Evolutionary conservation across 2,888 invertebrate genomes (phyloP).

Genomic region (Hoplodrina ambigua): DNA sequence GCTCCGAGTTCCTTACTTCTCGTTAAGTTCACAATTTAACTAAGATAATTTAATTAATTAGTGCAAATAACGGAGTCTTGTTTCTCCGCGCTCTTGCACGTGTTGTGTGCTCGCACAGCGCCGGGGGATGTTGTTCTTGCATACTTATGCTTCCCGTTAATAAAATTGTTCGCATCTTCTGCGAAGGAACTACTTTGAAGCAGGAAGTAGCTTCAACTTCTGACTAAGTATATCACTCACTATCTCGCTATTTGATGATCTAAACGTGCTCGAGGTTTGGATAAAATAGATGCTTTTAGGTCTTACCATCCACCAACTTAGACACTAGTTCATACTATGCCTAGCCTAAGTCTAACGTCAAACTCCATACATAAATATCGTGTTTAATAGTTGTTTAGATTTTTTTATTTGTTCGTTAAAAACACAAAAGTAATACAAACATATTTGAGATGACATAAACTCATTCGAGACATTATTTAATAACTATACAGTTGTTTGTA

Average conservation of each 20-base stretch:
- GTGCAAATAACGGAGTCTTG: slow-evolving; percentile 33
- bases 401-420: too few species aligned
- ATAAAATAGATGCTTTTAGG: too few species aligned
- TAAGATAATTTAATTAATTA: slow-evolving; percentile 50
- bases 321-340: too few species aligned
- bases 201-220: background rate
- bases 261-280: background rate
- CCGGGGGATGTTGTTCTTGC: slow-evolving; percentile 23
- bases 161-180: background rate
- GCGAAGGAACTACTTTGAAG: background rate
- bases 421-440: too few species aligned
- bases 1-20: slow-evolving; percentile 14
- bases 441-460: too few species aligned
- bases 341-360: too few species aligned
- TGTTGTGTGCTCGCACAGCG: slow-evolving; percentile 19
- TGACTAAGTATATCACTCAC: background rate
- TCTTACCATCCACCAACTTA: too few species aligned
- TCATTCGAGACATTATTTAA: too few species aligned
- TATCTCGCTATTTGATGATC: background rate
- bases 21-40: slow-evolving; percentile 27
- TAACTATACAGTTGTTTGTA: too few species aligned
- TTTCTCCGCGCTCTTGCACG: slow-evolving; percentile 21
- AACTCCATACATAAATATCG: too few species aligned
- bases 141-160: background rate
- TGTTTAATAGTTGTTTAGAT: too few species aligned